phyloP scores from a whole-genome alignment of 2,797 vertebrate genomes.

The Neoniphon sammara region DNA sequence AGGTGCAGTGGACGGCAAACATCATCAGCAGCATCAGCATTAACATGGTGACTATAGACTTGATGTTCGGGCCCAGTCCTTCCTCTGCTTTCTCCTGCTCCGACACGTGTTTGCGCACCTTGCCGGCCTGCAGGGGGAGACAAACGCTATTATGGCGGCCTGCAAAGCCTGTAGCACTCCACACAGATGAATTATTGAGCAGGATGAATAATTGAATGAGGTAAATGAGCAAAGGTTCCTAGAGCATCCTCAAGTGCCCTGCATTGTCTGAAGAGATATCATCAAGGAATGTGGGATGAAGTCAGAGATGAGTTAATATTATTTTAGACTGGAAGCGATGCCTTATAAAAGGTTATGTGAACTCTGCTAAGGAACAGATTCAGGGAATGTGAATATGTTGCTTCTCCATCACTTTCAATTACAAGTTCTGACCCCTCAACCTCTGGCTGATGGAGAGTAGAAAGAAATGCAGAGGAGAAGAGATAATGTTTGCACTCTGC shows the following conservation, averaged over 20 bases:
- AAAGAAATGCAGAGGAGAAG: neutral
- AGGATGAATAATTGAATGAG: slow-evolving; percentile 55
- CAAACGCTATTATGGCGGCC: slow-evolving; percentile 31
- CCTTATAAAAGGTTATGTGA: slow-evolving; percentile 1
- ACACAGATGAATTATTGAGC: slow-evolving; percentile 55
- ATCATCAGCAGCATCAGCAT: slow-evolving; percentile 99
- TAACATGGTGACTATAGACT: slow-evolving; percentile 98
- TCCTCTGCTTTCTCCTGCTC: slow-evolving; percentile 98
- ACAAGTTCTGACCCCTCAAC: slow-evolving; percentile 5
- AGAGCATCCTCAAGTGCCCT: slow-evolving; percentile 37
- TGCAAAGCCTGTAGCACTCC: neutral
- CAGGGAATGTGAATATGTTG: slow-evolving; percentile 17
- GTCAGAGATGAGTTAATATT: slow-evolving; percentile 47
- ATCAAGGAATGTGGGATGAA: slow-evolving; percentile 13
- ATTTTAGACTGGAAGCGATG: slow-evolving; percentile 33
- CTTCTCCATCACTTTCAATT: slow-evolving; percentile 24
- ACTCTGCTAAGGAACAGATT: slow-evolving; percentile 18
- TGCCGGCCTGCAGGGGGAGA: slow-evolving; percentile 90
- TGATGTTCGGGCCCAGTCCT: slow-evolving; percentile 96
- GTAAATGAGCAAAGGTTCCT: slow-evolving; percentile 48
- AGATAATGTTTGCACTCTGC: neutral
- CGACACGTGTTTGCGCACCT: slow-evolving; percentile 97
- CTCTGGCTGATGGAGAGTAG: neutral
- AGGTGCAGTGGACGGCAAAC: slow-evolving; percentile 99
- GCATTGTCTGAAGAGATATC: slow-evolving; percentile 15